phyloP scores from a whole-genome alignment of 2,113 vertebrate species.

The Mormyrus iriodes region DNA sequence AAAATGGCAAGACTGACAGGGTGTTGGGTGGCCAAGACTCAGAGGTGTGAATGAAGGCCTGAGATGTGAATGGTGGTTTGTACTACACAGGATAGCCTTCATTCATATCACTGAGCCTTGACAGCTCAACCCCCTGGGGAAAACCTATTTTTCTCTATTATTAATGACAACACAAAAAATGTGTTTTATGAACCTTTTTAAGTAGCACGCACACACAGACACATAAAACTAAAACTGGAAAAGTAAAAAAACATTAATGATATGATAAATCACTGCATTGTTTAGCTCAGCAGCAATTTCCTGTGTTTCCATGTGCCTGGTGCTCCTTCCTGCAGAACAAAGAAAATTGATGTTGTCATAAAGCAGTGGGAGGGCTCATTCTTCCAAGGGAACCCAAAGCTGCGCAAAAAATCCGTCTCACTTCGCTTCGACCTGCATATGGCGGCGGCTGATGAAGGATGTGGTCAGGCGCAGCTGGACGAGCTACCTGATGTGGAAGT shows the following conservation, averaged over 20 bases:
- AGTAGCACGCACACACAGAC: neutral
- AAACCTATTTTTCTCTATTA: no score
- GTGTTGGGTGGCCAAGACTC: neutral
- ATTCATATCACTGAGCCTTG: no score
- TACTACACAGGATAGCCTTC: neutral
- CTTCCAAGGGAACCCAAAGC: constrained; percentile 91
- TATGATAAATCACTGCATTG: neutral
- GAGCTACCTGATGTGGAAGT: constrained; percentile 85
- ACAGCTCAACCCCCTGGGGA: no score
- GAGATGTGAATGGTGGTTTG: neutral
- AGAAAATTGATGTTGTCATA: constrained; percentile 92
- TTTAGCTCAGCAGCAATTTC: neutral
- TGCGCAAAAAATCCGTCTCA: constrained; percentile 93
- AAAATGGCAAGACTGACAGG: neutral
- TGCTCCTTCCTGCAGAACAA: constrained; percentile 70
- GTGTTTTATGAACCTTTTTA: no score
- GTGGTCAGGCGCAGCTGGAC: constrained; percentile 68
- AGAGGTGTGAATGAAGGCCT: neutral
- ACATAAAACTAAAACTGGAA: neutral
- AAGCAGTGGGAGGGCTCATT: constrained; percentile 97
- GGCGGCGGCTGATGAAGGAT: constrained; percentile 77
- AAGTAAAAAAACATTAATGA: neutral
- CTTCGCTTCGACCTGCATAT: constrained; percentile 94
- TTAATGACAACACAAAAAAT: no score
- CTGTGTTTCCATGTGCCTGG: neutral